Percentiles rank a stretch among this genome's conserved stretches.
These are phyloP conservation scores for Austrofundulus limnaeus DNA, from an alignment of 2,113 vertebrate genomes.

Conservation along the genomic window DNA sequence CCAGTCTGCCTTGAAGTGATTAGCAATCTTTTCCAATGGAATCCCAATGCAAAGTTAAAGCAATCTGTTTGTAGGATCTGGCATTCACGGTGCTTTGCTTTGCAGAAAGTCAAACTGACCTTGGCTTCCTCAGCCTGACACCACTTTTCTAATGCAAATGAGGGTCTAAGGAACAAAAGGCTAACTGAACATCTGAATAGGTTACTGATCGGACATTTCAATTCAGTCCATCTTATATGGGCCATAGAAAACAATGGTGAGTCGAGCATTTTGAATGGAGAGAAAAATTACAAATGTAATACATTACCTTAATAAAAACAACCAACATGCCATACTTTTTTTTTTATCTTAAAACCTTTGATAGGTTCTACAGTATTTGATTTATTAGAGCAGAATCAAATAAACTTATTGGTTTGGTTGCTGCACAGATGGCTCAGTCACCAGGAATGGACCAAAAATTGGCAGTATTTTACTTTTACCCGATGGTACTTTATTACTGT, in stretches of 20 bases:
- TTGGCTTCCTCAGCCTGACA: slow-evolving; percentile 22
- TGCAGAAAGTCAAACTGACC: slow-evolving; percentile 30
- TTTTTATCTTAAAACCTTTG: no score
- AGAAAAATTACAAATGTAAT: not conserved
- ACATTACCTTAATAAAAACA: not conserved
- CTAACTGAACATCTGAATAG: slow-evolving; percentile 31
- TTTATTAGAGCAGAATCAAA: slow-evolving; percentile 8
- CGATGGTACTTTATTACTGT: slow-evolving; percentile 39
- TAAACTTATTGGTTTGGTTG: slow-evolving; percentile 12
- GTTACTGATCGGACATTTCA: slow-evolving; percentile 41
- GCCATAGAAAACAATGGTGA: slow-evolving; percentile 11
- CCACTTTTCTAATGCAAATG: slow-evolving; percentile 38
- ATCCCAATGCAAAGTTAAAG: not conserved
- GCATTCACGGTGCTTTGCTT: not conserved
- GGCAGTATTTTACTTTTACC: slow-evolving; percentile 21
- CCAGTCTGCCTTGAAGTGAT: not conserved
- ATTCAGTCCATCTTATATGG: slow-evolving; percentile 14
- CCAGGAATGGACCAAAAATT: slow-evolving; percentile 15
- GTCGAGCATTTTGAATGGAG: slow-evolving; percentile 12
- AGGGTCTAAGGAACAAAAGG: slow-evolving; percentile 14
- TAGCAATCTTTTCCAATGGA: not conserved
- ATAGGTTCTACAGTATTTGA: not conserved
- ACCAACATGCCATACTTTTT: not conserved
- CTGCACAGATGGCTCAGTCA: slow-evolving; percentile 51
- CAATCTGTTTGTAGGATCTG: not conserved